These are phyloP conservation scores for Trypoxylus dichotomus DNA, from an alignment of 1,140 invertebrate species.

Conservation along the genomic window DNA sequence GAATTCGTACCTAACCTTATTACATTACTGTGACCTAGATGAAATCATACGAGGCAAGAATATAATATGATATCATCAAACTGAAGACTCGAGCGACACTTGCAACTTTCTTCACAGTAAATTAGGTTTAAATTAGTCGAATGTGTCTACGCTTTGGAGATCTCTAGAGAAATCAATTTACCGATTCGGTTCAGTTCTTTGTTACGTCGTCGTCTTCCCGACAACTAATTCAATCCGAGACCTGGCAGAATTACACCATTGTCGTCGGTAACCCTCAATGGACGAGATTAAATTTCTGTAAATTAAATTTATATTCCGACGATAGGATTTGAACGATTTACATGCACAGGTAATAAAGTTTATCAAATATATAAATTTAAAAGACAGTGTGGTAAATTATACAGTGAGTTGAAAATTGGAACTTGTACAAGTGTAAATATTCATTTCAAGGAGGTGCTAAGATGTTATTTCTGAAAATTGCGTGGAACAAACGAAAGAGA, in stretches of 20 bases:
- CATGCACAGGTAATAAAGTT: not conserved
- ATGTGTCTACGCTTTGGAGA: not conserved
- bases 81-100: not conserved
- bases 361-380: no score
- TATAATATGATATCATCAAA: not conserved
- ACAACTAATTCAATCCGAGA: not conserved
- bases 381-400: not conserved
- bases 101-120: not conserved
- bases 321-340: no score
- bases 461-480: not conserved
- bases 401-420: not conserved
- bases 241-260: not conserved
- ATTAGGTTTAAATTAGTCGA: not conserved
- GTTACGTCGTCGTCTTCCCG: not conserved
- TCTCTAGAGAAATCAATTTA: not conserved
- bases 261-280: not conserved
- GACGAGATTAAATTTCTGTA: not conserved
- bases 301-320: no score
- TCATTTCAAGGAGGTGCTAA: not conserved
- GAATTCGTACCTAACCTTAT: no score
- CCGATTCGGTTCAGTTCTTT: not conserved
- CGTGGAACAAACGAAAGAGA: not conserved
- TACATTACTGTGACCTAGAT: not conserved
- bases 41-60: not conserved
- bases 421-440: not conserved